These are phyloP conservation scores for Chrysina gloriosa DNA, from an alignment of 2,888 invertebrate genomes.

Conservation along the genomic window DNA sequence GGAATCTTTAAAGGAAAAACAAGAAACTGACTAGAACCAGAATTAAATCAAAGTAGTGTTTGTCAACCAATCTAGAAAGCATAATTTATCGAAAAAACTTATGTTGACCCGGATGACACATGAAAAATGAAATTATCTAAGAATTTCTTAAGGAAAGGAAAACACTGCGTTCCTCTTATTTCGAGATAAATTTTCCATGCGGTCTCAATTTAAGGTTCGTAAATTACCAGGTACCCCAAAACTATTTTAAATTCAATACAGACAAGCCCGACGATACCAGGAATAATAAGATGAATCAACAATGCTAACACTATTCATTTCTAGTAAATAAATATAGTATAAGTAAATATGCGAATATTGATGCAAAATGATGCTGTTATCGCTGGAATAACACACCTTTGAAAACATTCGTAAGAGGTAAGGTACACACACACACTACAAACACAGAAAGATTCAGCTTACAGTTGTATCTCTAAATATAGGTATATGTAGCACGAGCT, in stretches of 20 bases:
- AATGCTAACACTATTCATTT: conserved; percentile 16
- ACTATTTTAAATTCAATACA: background rate
- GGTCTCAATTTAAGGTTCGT: background rate
- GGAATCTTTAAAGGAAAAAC: too few species aligned
- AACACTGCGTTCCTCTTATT: too few species aligned
- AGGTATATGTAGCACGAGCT: conserved; percentile 17
- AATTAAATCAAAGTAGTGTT: too few species aligned
- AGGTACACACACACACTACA: background rate
- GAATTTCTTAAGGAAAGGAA: too few species aligned
- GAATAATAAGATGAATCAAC: conserved; percentile 28
- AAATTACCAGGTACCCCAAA: background rate
- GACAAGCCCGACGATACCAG: background rate
- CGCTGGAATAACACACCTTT: conserved; percentile 22
- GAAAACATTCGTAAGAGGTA: conserved; percentile 4
- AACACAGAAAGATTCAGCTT: background rate
- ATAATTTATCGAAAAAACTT: too few species aligned
- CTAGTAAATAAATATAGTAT: background rate
- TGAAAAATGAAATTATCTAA: too few species aligned
- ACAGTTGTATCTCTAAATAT: conserved; percentile 26
- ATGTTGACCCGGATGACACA: too few species aligned
- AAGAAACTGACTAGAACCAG: too few species aligned
- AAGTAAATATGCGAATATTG: conserved; percentile 17
- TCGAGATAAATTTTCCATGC: too few species aligned
- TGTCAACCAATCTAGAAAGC: too few species aligned
- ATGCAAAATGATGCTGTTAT: conserved; percentile 17